A percentile compares a stretch with the other conserved stretches of the same genome.
Conservation (phyloP, 2,888 invertebrate genomes). For the Petrolisthes cinctipes region DNA sequence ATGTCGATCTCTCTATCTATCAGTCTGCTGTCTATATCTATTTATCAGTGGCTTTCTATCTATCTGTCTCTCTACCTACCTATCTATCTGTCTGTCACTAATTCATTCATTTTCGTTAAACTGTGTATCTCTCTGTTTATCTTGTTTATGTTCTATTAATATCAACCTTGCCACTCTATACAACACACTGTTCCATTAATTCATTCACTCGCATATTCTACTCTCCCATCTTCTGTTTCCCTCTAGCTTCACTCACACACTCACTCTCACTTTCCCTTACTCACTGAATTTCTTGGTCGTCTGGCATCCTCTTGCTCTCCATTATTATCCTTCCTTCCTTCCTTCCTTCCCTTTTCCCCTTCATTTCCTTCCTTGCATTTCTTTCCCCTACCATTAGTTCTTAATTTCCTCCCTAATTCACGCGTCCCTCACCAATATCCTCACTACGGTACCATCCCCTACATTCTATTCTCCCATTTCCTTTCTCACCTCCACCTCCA, state of each 20-base stretch:
- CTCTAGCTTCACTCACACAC: not conserved
- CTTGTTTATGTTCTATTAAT: too few relatives aligned
- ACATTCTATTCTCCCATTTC: not conserved
- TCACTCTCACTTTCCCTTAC: not conserved
- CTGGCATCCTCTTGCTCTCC: not conserved
- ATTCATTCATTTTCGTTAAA: not conserved
- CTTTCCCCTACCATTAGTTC: too few relatives aligned
- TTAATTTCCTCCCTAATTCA: too few relatives aligned
- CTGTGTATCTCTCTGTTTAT: not conserved
- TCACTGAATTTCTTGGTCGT: too few relatives aligned
- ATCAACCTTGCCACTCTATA: too few relatives aligned
- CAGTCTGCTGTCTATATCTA: not conserved
- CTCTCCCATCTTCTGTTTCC: not conserved
- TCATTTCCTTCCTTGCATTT: too few relatives aligned
- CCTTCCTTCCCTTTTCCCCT: not conserved
- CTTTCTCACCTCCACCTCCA: not conserved
- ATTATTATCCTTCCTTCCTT: not conserved
- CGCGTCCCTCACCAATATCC: too few relatives aligned
- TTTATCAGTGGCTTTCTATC: not conserved
- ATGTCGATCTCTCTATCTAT: too few relatives aligned
- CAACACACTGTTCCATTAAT: too few relatives aligned
- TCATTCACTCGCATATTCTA: not conserved
- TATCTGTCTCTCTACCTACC: not conserved
- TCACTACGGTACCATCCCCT: too few relatives aligned
- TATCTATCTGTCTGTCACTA: not conserved